Evolutionary conservation across 2,113 vertebrate genomes (phyloP), one percentile per base, ranked within the genome.

Genomic region (Atractosteus spatula): DNA sequence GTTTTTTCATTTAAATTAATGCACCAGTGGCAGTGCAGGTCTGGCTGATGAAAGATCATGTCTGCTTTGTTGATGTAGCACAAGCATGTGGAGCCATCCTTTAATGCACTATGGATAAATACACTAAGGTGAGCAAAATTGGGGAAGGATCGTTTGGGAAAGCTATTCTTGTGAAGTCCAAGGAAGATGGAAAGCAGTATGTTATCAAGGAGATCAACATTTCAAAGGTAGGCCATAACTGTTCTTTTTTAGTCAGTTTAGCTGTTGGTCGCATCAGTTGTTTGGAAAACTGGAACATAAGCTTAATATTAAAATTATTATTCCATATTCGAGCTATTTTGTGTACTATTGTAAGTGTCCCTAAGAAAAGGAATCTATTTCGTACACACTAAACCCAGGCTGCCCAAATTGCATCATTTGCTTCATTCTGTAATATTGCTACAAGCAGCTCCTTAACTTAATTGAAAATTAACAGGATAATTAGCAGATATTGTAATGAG

Each of bases 201-300:
- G 97, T 99, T 89, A 98, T 99, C 86, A 99, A 99, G 77, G 97
- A 99, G 90, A 99, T 99, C 82, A 92, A 92, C 77, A 99, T 99
- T 82, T 98, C 95, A 65, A 91, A 90, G 88, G 97, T 98, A 76
- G 93, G 91, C 76, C 12, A 41, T 8, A 12, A 14, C 12, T 45
- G 12, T 56, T 11, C 8, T 11, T 55, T 51, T 29, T 29, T 29
- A 29, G 29, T 29, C 29, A 29, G 2, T 29, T 29, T 29, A 6
- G 29, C 29, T n/a, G 12, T 29, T 29, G 44, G 55, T 70, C 4
- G 62, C 41, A 56, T 14, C n/a, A 56, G 45, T 13, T 14, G 45
- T 13, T 55, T 41, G 2, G 1, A 2, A 54, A 8, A 12, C 13
- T 70, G 69, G 11, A 14, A 13, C 3, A 59, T n/a, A 7, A 59